phyloP scores from a whole-genome alignment of 2,797 vertebrate species.

The Apodemus agrarius region DNA sequence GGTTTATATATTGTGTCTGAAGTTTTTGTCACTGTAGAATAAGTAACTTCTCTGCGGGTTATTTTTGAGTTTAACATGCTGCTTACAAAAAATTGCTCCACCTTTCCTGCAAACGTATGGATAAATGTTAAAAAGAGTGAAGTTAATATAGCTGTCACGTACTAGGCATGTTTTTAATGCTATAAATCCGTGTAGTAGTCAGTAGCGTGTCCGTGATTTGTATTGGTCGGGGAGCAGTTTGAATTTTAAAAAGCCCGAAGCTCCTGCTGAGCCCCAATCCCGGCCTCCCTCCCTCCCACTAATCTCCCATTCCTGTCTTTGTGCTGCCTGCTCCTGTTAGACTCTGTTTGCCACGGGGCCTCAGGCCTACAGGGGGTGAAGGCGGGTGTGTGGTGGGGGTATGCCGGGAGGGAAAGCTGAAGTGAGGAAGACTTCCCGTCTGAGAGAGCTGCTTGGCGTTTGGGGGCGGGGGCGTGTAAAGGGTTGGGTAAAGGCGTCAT shows the following conservation, averaged over 20 bases:
- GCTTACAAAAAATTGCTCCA: conserved; percentile 59
- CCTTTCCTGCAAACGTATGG: conserved; percentile 33
- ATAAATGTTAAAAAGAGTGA: conserved; percentile 84
- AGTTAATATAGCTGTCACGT: conserved; percentile 90
- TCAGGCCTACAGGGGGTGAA: conserved; percentile 83
- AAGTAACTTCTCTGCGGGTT: conserved; percentile 81
- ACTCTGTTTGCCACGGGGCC: conserved; percentile 88
- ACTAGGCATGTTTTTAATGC: conserved; percentile 88
- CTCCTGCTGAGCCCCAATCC: conserved; percentile 90
- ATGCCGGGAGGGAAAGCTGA: conserved; percentile 5
- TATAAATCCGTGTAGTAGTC: conserved; percentile 89
- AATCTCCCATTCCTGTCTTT: conserved; percentile 92
- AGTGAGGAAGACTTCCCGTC: conserved; percentile 78
- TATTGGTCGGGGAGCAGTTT: conserved; percentile 90
- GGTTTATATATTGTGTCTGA: conserved; percentile 62
- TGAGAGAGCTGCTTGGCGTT: conserved; percentile 70
- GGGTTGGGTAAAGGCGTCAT: background rate
- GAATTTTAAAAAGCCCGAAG: conserved; percentile 91
- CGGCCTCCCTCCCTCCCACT: conserved; percentile 87
- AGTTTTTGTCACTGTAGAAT: conserved; percentile 55
- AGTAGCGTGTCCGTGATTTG: conserved; percentile 88
- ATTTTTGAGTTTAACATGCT: conserved; percentile 59
- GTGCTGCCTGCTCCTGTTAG: conserved; percentile 91
- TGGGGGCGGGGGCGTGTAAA: background rate
- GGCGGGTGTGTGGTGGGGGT: background rate